A percentile compares a stretch with the other conserved stretches of the same genome.
Evolutionary conservation across 64 coral and sea anemone genomes (phyloP).

Genomic region (Porites lutea): DNA sequence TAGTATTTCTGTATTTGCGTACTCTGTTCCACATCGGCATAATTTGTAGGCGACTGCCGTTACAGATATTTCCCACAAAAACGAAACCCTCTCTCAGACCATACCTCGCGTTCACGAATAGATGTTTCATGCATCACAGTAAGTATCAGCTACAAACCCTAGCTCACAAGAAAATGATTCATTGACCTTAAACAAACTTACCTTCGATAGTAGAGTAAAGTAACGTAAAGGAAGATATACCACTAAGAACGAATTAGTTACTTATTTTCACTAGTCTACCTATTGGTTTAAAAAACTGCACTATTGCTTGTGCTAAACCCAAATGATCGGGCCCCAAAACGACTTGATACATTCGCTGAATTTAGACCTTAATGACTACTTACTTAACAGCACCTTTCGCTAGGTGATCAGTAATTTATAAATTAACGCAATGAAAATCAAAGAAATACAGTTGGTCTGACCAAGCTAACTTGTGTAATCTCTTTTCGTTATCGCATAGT

Average conservation of each 20-base stretch:
- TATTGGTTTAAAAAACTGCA: no score
- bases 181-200: not conserved
- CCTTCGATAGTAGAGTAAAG: not conserved
- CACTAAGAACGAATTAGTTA: not conserved
- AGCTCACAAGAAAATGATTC: not conserved
- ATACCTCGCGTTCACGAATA: not conserved
- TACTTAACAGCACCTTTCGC: no score
- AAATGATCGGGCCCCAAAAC: no score
- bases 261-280: not conserved
- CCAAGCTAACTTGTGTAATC: conserved; percentile 15
- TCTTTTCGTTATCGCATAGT: conserved; percentile 50
- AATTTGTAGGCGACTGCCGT: not conserved
- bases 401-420: no score
- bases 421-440: no score
- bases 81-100: not conserved
- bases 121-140: not conserved
- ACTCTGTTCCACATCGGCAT: not conserved
- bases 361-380: not conserved
- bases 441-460: no score
- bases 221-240: not conserved
- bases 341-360: not conserved
- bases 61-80: not conserved
- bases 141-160: no score
- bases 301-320: no score
- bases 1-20: not conserved